Base-by-base conservation (phyloP, 2,888 invertebrate species). In the Xylota sylvarum region DNA sequence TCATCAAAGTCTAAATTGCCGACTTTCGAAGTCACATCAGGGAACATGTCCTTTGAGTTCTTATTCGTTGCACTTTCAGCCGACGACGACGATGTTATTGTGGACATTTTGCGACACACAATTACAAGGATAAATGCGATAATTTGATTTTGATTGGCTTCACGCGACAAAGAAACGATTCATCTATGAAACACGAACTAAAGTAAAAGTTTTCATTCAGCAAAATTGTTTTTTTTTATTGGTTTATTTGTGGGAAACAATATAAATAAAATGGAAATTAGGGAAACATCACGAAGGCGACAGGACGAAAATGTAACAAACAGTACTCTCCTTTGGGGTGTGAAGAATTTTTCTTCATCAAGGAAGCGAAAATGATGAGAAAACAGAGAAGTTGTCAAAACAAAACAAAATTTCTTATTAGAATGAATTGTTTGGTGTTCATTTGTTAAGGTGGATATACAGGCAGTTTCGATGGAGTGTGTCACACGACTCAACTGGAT, bases 1-100 rank as follows among this genome's bases (percentile, higher is more conserved):
- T 93, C 92, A 80, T 91, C 91, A 62, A 89, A 89, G 69, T 90
- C 90, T 17, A 86, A 14, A 30, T 69, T 73, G 12, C 35, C 69
- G 10, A 74, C 73, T 12, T 76, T 70, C n/a, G 80, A 19, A 5
- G 27, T 10, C 19, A 74, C 76, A 23, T 37, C 48, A 7, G 67
- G 2, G 6, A 48, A 73, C 46, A 74, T 64, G n/a, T 69, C 56
- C 19, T 77, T 77, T 9, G 67, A 17, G 58, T 73, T 60, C 19
- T 77, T 65, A 17, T 76, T 78, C 9, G 46, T 46, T 27, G 70
- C 48, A 76, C 52, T 67, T 30, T 52, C 65, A 23, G 80, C 30
- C 32, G 69, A 65, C 5, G 81, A 58, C 10, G 84, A 74, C 5
- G 84, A 86, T 27, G 82, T 77, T 82, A 77, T 43, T 50, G 72